phyloP scores from a whole-genome alignment of 2,888 invertebrate genomes.

The Parascotia fuliginaria region DNA sequence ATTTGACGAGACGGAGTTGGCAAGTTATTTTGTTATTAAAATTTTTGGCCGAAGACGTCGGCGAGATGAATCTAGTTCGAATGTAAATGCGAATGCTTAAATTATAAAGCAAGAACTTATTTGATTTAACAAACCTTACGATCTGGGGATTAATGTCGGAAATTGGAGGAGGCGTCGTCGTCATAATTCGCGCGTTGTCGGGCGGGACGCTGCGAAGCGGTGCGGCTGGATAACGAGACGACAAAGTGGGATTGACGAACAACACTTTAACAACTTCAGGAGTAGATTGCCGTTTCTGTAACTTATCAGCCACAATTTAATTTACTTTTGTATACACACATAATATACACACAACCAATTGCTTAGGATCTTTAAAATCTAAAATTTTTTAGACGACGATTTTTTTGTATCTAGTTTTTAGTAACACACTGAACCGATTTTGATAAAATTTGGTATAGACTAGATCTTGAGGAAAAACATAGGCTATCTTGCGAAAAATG shows the following conservation, averaged over 20 bases:
- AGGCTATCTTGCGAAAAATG: too few species aligned
- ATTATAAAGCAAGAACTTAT: slow-evolving; percentile 81
- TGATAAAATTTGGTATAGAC: too few species aligned
- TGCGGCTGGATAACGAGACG: slow-evolving; percentile 40
- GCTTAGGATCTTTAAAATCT: too few species aligned
- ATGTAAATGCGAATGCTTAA: slow-evolving; percentile 80
- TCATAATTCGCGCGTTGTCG: slow-evolving; percentile 61
- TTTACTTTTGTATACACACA: slow-evolving; percentile 20
- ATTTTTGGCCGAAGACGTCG: slow-evolving; percentile 76
- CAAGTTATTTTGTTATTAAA: slow-evolving; percentile 86
- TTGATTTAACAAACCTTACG: slow-evolving; percentile 80
- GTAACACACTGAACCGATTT: too few species aligned
- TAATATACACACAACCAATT: slow-evolving; percentile 1
- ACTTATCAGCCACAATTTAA: slow-evolving; percentile 38
- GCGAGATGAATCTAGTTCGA: slow-evolving; percentile 74
- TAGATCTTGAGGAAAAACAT: too few species aligned
- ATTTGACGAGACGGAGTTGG: slow-evolving; percentile 82
- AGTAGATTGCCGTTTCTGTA: slow-evolving; percentile 35
- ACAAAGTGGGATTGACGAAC: slow-evolving; percentile 49
- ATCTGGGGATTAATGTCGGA: slow-evolving; percentile 76
- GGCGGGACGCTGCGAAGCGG: slow-evolving; percentile 19
- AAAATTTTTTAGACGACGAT: too few species aligned
- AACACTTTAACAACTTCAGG: slow-evolving; percentile 33
- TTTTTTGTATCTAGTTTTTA: neutral
- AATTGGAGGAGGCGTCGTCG: slow-evolving; percentile 59